Base-by-base conservation (phyloP, 2,113 vertebrate species). In the Oplegnathus fasciatus region DNA sequence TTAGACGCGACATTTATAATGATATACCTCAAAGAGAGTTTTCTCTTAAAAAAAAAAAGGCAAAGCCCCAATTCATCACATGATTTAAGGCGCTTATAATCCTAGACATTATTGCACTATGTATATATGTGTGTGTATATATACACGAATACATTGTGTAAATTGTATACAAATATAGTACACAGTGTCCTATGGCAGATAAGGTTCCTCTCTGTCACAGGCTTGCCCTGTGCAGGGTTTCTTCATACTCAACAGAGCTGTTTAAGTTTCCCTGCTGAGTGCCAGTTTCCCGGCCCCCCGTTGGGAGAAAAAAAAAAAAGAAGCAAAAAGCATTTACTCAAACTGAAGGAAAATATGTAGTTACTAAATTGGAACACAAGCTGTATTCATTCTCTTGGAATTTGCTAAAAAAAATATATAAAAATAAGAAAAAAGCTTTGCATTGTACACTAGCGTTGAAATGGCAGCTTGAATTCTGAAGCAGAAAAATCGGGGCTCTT, bases 351-450 rank as follows among this genome's bases (percentile, higher is more conserved):
- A 93, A 94, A 91, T 91, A 89, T 86, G 86, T 89, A 82, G 87
- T 89, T 90, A 77, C 86, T 87, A 90, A 93, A 94, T 94, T 89
- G 79, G 88, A 94, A 94, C 92, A 93, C 88, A 92, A 86, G 92
- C 84, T 86, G 83, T 77, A 94, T 91, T 94, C 86, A 92, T 86
- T 88, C 78, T 86, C 62, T 82, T 60, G 82, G 88, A 93, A 91
- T 91, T 87, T 91, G 75, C 66, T 55, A 37, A 81, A 82, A 77
- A 80, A 52, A 26, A 72, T 10, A 83, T 44, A 70, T 32, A 64
- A 32, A 80, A 81, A 62, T 75, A 74, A 79, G 32, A 76, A 83
- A 90, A 90, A 91, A 81, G 88, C 90, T 92, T 72, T 92, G 78
- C 85, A 80, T 93, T 90, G 90, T 93, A 86, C 75, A 83, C 61